Conservation (phyloP, 2,888 invertebrate species). For the Euphydryas editha region DNA sequence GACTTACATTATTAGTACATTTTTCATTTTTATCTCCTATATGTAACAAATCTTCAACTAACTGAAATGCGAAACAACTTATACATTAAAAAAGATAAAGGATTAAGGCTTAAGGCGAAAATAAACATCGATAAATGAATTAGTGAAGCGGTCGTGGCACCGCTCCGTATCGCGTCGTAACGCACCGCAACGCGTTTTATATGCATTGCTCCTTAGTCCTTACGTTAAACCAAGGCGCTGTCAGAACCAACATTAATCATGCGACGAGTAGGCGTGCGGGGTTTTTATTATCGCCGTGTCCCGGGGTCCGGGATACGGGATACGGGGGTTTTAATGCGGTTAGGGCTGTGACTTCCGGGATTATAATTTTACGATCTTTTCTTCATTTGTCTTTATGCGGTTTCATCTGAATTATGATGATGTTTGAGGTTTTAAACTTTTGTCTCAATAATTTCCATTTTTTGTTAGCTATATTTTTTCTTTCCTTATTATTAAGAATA, state of each 20-base stretch:
- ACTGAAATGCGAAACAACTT: too few species aligned
- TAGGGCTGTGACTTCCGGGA: slow-evolving; percentile 27
- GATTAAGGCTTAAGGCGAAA: too few species aligned
- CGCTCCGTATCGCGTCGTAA: too few species aligned
- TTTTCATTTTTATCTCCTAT: too few species aligned
- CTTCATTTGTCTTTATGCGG: slow-evolving; percentile 5
- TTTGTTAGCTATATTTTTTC: neutral
- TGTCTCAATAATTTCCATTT: neutral
- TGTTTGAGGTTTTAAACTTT: neutral
- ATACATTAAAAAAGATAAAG: too few species aligned
- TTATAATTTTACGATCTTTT: slow-evolving; percentile 25
- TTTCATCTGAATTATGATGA: neutral
- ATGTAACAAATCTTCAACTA: too few species aligned
- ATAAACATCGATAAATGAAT: too few species aligned
- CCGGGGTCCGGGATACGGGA: slow-evolving; percentile 31
- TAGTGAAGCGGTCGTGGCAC: too few species aligned
- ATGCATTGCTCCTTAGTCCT: slow-evolving; percentile 1
- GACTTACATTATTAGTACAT: too few species aligned
- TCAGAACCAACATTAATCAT: slow-evolving; percentile 48
- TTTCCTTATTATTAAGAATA: neutral
- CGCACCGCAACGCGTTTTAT: too few species aligned
- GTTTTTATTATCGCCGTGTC: slow-evolving; percentile 50
- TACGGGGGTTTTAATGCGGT: slow-evolving; percentile 24
- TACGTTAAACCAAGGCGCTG: slow-evolving; percentile 34
- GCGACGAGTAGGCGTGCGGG: slow-evolving; percentile 36